Evolutionary conservation across 2,888 invertebrate species (phyloP).

Genomic region (Xestia ashworthii): DNA sequence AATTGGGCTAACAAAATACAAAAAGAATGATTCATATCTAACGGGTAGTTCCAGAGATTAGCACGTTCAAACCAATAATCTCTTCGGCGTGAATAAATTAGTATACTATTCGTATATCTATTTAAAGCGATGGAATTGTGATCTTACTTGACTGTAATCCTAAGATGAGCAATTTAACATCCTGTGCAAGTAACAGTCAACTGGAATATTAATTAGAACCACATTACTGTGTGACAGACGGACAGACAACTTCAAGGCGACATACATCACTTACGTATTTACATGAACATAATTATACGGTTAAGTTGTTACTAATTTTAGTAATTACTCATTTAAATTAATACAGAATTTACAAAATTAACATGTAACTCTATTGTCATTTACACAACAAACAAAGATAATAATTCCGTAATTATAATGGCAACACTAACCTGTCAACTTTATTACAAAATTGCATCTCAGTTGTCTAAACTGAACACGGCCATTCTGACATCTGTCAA

Average conservation of each 20-base stretch:
- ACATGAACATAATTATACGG: slow-evolving; percentile 9
- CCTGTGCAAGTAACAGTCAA: background rate
- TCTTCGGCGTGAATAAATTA: background rate
- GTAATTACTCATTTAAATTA: background rate
- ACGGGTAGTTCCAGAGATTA: background rate
- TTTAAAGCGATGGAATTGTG: background rate
- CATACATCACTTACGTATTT: background rate
- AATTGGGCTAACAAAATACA: background rate
- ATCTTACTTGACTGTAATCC: slow-evolving; percentile 10
- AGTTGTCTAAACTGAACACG: slow-evolving; percentile 47
- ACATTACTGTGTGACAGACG: background rate
- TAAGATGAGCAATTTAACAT: background rate
- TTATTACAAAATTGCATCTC: slow-evolving; percentile 36
- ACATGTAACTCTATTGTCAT: background rate
- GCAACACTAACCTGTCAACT: slow-evolving; percentile 20
- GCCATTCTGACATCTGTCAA: slow-evolving; percentile 69
- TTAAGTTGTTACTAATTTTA: slow-evolving; percentile 5
- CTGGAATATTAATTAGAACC: slow-evolving; percentile 22
- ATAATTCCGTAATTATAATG: slow-evolving; percentile 21
- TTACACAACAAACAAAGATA: background rate
- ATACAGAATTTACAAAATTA: background rate
- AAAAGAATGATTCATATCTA: background rate
- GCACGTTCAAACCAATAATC: background rate
- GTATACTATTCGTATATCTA: background rate
- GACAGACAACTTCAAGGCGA: background rate